Evolutionary conservation across 2,797 vertebrate genomes (phyloP), one percentile per base, ranked within the genome.

Genomic region (Galagoides demidoff): DNA sequence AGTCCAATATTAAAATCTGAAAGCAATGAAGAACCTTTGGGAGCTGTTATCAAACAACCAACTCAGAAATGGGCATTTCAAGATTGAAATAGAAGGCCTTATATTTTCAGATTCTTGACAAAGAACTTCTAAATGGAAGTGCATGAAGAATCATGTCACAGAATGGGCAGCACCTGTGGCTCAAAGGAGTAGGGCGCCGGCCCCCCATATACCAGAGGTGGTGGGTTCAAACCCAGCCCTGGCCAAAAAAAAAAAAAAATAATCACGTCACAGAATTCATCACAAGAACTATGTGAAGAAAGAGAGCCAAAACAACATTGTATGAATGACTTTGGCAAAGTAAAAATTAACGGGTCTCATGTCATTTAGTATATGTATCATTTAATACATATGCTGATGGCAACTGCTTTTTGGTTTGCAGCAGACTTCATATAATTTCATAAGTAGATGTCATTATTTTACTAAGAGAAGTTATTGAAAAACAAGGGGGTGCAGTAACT

Each of bases 51-150:
- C 25, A 94, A 74, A 55, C 57, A 89, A 37, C 3, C 31, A 92
- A 85, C 63, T 90, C 23, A 37, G 19, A 93, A 71, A 86, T 31
- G 25, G 59, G 20, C 20, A 79, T 90, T 93, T 91, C 25, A 82
- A 85, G 34, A 78, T 11, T 74, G 63, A 64, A 88, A 92, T n/a
- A 68, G 11, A 71, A 93, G 27, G 0, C 49, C 66, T 93, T 73
- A 45, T 85, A 49, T 77, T 90, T 93, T 29, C 95, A 82, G 19
- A 74, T 88, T 94, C 22, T 73, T 84, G 87, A 95, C 52, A 89
- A 92, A 83, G 82, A 86, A 73, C 16, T 61, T 57, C n/a, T 43
- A 70, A 49, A 85, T 76, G 88, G 19, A 34, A 17, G 31, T 37
- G 7, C 5, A 61, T 43, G 63, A 68, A 89, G 64, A 70, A 76